A percentile compares a stretch with the other conserved stretches of the same genome.
phyloP scores from a whole-genome alignment of 2,113 vertebrate species.

The Penelope pileata region DNA sequence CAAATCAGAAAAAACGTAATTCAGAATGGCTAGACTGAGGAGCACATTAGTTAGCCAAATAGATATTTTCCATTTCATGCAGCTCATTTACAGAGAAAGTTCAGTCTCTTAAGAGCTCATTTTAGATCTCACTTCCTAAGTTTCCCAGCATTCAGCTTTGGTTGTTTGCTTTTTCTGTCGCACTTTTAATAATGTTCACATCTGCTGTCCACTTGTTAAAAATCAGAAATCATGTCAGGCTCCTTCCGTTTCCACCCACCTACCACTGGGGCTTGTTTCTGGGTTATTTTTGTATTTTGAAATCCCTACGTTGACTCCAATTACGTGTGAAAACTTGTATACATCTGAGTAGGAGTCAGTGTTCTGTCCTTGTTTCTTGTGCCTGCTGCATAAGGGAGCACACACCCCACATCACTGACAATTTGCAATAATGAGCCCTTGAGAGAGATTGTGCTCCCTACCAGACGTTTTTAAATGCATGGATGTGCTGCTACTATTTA shows the following conservation, averaged over 20 bases:
- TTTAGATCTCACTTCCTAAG: not conserved
- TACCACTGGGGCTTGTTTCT: not conserved
- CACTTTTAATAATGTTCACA: not conserved
- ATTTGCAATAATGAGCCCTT: not conserved
- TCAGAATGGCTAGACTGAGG: not conserved
- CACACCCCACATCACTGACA: not conserved
- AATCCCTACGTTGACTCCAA: not conserved
- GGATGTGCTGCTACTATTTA: accelerated
- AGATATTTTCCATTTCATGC: not conserved
- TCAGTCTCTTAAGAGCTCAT: not conserved
- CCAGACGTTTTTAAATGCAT: accelerated
- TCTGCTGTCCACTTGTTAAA: not conserved
- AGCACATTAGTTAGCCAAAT: not conserved
- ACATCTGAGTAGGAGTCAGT: accelerated
- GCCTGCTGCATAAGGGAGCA: not conserved
- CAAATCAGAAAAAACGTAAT: not conserved
- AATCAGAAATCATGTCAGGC: accelerated
- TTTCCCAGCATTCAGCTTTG: not conserved
- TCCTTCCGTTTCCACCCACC: not conserved
- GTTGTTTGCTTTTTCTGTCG: not conserved
- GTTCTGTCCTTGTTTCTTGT: not conserved
- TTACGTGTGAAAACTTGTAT: not conserved
- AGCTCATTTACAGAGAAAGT: not conserved
- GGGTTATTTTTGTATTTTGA: not conserved
- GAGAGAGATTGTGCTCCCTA: not conserved